phyloP scores from a whole-genome alignment of 2,797 vertebrate species.

The Basileuterus tristriatus region DNA sequence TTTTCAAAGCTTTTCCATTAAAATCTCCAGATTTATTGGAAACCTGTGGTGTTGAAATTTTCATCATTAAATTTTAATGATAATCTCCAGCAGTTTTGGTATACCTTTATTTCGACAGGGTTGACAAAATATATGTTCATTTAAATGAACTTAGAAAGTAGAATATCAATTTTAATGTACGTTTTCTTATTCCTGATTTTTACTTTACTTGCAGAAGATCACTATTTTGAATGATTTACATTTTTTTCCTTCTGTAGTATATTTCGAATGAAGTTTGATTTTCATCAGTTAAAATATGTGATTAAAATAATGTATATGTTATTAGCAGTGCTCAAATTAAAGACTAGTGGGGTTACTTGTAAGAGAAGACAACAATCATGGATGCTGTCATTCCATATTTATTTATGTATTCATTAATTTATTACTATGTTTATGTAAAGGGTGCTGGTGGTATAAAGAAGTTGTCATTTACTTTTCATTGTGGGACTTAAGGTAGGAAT shows the following conservation, averaged over 20 bases:
- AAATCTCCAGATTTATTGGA: not conserved
- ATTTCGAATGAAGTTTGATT: not conserved
- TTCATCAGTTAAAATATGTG: not conserved
- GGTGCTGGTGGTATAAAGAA: not conserved
- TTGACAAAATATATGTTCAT: not conserved
- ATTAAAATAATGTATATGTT: not conserved
- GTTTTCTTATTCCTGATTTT: not conserved
- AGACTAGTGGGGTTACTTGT: not conserved
- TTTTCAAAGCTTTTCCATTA: conserved; percentile 11
- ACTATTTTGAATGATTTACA: not conserved
- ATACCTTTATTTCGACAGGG: not conserved
- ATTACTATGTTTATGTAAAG: not conserved
- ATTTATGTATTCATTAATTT: not conserved
- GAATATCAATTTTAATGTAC: not conserved
- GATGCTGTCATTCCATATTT: not conserved
- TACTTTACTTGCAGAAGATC: not conserved
- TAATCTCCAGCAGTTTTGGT: not conserved
- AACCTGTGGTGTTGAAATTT: not conserved
- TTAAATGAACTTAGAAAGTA: not conserved
- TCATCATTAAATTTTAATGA: not conserved
- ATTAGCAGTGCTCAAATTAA: not conserved
- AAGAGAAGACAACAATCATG: not conserved
- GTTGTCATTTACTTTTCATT: not conserved
- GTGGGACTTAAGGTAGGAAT: not conserved
- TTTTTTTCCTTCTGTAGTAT: not conserved